Evolutionary conservation across 2,888 invertebrate species (phyloP).

Genomic region (Eristalinus aeneus): DNA sequence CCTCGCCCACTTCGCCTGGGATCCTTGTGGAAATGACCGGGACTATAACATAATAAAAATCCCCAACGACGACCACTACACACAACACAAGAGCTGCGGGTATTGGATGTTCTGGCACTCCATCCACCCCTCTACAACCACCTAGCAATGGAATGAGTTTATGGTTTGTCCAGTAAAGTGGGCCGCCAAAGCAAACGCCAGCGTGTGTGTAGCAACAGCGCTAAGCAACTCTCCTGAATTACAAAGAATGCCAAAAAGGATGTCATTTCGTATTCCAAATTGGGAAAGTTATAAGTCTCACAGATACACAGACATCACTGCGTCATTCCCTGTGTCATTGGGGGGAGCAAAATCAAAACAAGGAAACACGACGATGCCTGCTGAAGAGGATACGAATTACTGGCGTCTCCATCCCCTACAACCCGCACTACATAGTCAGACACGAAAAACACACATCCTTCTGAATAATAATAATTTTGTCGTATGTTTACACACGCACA

Average conservation of each 20-base stretch:
- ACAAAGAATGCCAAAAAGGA: constrained; percentile 45
- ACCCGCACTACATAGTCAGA: constrained; percentile 6
- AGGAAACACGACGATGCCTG: background rate
- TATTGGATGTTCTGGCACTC: background rate
- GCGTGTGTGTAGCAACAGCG: constrained; percentile 55
- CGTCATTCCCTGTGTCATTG: background rate
- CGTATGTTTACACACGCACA: constrained; percentile 21
- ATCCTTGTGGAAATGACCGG: constrained; percentile 18
- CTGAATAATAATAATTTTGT: constrained; percentile 46
- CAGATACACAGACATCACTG: constrained; percentile 22
- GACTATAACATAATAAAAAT: constrained; percentile 58
- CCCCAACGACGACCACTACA: constrained; percentile 41
- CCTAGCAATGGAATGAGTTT: constrained; percentile 42
- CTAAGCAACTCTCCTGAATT: constrained; percentile 50
- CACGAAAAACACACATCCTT: constrained; percentile 30
- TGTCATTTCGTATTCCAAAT: constrained; percentile 66
- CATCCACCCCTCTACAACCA: background rate
- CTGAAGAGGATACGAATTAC: background rate
- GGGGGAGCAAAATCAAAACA: constrained; percentile 26
- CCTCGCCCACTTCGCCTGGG: background rate
- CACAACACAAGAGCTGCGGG: background rate
- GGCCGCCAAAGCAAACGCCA: constrained; percentile 2
- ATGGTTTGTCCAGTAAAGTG: constrained; percentile 27
- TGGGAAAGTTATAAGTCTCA: constrained; percentile 66
- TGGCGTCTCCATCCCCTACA: background rate